phyloP scores from a whole-genome alignment of 1,140 invertebrate species.

The Onthophagus taurus region DNA sequence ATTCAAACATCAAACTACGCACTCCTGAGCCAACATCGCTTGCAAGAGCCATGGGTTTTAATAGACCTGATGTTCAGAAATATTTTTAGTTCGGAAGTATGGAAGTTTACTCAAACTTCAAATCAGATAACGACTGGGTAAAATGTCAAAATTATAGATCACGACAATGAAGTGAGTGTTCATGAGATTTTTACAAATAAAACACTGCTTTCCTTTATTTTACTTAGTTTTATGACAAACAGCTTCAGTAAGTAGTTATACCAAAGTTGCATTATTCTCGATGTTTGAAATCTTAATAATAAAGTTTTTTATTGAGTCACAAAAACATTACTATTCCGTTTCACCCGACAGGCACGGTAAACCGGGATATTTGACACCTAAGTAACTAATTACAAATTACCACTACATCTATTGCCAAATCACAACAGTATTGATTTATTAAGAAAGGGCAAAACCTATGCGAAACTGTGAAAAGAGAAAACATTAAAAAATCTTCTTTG shows the following conservation, averaged over 20 bases:
- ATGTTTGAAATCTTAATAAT: constrained; percentile 2
- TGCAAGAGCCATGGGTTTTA: constrained; percentile 11
- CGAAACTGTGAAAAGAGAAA: neutral
- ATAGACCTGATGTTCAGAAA: constrained; percentile 9
- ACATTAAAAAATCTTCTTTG: constrained; percentile 6
- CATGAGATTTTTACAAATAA: no score
- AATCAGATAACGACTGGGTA: no score
- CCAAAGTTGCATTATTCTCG: constrained; percentile 2
- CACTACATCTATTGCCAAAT: constrained; percentile 5
- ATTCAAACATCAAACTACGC: constrained; percentile 24
- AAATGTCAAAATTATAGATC: no score
- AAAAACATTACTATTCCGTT: neutral
- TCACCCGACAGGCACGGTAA: neutral
- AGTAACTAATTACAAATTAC: constrained; percentile 3
- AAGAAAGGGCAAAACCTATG: neutral
- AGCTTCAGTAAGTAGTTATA: neutral
- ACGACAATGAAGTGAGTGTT: no score
- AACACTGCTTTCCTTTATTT: no score
- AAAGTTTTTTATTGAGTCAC: neutral
- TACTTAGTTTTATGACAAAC: no score
- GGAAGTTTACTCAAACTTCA: no score
- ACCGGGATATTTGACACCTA: neutral
- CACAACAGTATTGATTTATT: constrained; percentile 1
- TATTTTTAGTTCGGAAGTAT: constrained; percentile 6
- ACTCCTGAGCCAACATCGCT: constrained; percentile 23